These are phyloP conservation scores for Calephelis perditalis DNA, from an alignment of 2,888 invertebrate genomes.

Conservation along the genomic window DNA sequence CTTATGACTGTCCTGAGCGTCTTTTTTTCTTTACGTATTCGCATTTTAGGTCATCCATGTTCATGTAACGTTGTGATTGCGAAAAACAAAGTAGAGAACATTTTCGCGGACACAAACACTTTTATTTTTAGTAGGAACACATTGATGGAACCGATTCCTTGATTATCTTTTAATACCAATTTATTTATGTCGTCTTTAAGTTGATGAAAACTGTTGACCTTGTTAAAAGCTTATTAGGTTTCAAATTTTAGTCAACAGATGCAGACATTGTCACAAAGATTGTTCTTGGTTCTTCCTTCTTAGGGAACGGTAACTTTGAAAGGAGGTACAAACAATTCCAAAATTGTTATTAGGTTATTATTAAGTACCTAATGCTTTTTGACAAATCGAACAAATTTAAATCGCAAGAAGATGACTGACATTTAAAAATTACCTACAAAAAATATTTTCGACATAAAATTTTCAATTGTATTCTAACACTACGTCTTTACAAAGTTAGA, in stretches of 20 bases:
- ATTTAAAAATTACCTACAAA: neutral
- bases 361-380: neutral
- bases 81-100: slow-evolving; percentile 76
- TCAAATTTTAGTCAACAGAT: slow-evolving; percentile 79
- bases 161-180: slow-evolving; percentile 59
- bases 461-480: slow-evolving; percentile 15
- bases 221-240: slow-evolving; percentile 78
- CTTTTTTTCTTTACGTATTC: slow-evolving; percentile 76
- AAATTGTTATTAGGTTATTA: neutral
- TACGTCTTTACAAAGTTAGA: slow-evolving; percentile 13
- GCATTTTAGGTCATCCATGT: slow-evolving; percentile 80
- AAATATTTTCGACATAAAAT: neutral
- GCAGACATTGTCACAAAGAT: slow-evolving; percentile 76
- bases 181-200: slow-evolving; percentile 69
- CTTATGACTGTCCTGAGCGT: slow-evolving; percentile 68
- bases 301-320: slow-evolving; percentile 49
- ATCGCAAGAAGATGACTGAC: no score
- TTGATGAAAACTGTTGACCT: slow-evolving; percentile 79
- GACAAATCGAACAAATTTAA: neutral
- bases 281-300: slow-evolving; percentile 48
- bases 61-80: slow-evolving; percentile 79
- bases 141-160: slow-evolving; percentile 50
- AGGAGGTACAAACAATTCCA: slow-evolving; percentile 18
- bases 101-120: slow-evolving; percentile 71
- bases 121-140: slow-evolving; percentile 52